Percentiles rank a stretch among this genome's conserved stretches.
Conservation (phyloP, 1,140 invertebrate genomes). For the Eriosoma lanigerum region DNA sequence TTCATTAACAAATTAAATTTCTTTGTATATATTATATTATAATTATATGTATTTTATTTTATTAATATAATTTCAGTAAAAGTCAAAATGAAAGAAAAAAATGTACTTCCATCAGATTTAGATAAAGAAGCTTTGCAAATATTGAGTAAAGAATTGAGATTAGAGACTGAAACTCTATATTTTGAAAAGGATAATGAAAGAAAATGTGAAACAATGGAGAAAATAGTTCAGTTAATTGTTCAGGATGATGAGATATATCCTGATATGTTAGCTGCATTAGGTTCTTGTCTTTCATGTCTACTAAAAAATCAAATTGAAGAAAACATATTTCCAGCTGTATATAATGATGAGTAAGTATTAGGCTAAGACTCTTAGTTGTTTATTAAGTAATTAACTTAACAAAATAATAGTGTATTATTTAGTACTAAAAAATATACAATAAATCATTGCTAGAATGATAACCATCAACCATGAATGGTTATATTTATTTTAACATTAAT, state of each 20-base stretch:
- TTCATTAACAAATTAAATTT: too few species aligned
- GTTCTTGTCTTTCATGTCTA: constrained; percentile 61
- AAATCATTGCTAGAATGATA: too few species aligned
- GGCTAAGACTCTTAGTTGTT: background rate
- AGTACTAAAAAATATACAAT: background rate
- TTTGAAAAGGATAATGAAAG: constrained; percentile 53
- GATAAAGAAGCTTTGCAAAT: constrained; percentile 47
- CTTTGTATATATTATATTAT: too few species aligned
- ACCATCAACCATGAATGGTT: too few species aligned
- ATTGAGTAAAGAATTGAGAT: constrained; percentile 47
- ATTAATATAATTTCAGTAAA: constrained; percentile 28
- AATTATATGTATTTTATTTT: background rate
- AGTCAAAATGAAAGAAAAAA: constrained; percentile 52
- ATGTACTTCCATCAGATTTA: constrained; percentile 26
- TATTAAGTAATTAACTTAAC: too few species aligned
- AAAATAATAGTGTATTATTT: too few species aligned
- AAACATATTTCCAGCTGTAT: constrained; percentile 61
- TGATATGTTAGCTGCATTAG: constrained; percentile 64
- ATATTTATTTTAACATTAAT: too few species aligned
- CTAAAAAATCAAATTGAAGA: constrained; percentile 61
- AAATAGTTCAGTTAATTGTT: constrained; percentile 68
- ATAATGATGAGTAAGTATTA: constrained; percentile 56
- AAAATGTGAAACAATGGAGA: constrained; percentile 70
- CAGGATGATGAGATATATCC: constrained; percentile 67
- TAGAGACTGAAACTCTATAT: constrained; percentile 37